A percentile compares a stretch with the other conserved stretches of the same genome.
Evolutionary conservation across 2,797 vertebrate species (phyloP).

Genomic region (Coregonus suidteri): DNA sequence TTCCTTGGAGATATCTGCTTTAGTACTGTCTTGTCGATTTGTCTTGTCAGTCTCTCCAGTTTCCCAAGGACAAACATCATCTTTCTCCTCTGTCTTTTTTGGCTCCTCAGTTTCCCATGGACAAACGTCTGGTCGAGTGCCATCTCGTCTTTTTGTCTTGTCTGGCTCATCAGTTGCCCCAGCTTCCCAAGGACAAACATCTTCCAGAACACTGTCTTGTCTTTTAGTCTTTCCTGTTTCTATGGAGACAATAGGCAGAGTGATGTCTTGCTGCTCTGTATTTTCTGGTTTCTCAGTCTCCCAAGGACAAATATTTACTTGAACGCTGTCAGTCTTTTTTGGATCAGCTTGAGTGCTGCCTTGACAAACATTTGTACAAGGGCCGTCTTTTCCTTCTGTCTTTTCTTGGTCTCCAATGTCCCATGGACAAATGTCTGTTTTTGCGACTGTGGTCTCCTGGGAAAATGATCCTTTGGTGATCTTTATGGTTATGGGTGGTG

Average conservation of each 20-base stretch:
- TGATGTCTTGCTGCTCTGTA: not conserved
- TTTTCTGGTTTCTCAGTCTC: slow-evolving; percentile 8
- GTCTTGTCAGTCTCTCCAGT: not conserved
- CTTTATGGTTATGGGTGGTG: slow-evolving; percentile 9
- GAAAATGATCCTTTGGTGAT: slow-evolving; percentile 22
- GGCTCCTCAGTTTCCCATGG: slow-evolving; percentile 17
- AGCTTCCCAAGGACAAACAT: slow-evolving; percentile 14
- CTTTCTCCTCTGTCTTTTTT: not conserved
- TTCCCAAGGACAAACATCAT: not conserved
- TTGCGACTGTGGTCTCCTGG: slow-evolving; percentile 47
- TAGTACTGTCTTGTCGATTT: not conserved
- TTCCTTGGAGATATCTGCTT: slow-evolving; percentile 3
- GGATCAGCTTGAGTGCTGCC: not conserved
- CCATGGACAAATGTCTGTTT: slow-evolving; percentile 57
- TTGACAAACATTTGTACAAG: slow-evolving; percentile 9
- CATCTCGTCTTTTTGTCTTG: not conserved
- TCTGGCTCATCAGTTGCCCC: slow-evolving; percentile 3
- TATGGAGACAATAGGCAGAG: rapidly evolving
- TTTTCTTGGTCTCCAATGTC: slow-evolving; percentile 36
- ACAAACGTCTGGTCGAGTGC: not conserved
- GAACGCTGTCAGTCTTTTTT: not conserved
- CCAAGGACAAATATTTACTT: slow-evolving; percentile 28
- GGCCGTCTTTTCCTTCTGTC: slow-evolving; percentile 3
- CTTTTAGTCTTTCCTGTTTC: not conserved
- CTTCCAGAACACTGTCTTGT: not conserved